phyloP scores from a whole-genome alignment of 1,140 invertebrate genomes.

The Diabrotica undecimpunctata region DNA sequence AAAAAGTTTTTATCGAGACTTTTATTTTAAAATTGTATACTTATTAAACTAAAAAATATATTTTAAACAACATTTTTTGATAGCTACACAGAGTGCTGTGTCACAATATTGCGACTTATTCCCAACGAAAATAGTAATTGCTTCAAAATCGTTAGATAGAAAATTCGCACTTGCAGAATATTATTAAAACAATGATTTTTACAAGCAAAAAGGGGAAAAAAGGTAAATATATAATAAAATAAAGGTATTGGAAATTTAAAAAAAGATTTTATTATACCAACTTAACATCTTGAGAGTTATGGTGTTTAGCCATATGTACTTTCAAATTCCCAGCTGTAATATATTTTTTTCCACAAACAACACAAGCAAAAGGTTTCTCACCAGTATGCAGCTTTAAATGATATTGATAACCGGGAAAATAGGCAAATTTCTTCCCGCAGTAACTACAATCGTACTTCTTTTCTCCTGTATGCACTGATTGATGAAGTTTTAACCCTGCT shows the following conservation, averaged over 20 bases:
- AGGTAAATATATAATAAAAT: not conserved
- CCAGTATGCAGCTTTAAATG: slow-evolving; percentile 46
- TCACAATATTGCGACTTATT: too few species aligned
- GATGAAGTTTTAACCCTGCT: not conserved
- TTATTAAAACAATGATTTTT: too few species aligned
- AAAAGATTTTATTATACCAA: not conserved
- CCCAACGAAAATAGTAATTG: too few species aligned
- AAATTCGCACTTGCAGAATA: too few species aligned
- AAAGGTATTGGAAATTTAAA: not conserved
- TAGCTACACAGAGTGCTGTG: too few species aligned
- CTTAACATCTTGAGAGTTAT: not conserved
- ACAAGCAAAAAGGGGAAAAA: too few species aligned
- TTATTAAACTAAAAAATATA: too few species aligned
- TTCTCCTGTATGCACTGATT: not conserved
- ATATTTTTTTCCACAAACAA: slow-evolving; percentile 37
- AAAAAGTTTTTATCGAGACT: too few species aligned
- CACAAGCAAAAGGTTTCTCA: slow-evolving; percentile 49
- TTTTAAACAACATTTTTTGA: too few species aligned
- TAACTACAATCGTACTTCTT: not conserved
- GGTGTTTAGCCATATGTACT: not conserved
- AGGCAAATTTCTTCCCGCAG: slow-evolving; percentile 6
- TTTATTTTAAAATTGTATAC: too few species aligned
- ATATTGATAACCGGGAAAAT: too few species aligned
- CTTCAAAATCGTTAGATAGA: too few species aligned
- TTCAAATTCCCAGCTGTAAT: not conserved